Evolutionary conservation across 23 tunicate species (phyloP).

Genomic region (Halocynthia roretzi): DNA sequence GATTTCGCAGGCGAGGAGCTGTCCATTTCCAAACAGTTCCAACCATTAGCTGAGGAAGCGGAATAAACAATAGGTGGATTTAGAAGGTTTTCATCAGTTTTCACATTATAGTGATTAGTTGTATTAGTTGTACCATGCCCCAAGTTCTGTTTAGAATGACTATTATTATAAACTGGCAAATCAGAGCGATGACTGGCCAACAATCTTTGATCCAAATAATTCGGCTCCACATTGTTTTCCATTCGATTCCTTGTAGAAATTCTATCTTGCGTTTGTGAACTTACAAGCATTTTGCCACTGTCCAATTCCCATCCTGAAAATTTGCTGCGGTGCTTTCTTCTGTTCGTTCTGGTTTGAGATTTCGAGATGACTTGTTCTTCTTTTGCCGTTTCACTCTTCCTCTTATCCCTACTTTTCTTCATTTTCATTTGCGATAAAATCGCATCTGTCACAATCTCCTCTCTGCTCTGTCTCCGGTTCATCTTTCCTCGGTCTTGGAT

Average conservation of each 20-base stretch:
- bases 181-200: too few relatives aligned
- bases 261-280: not conserved
- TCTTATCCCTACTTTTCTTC: not conserved
- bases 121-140: too few relatives aligned
- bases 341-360: not conserved
- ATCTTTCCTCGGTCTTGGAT: not conserved
- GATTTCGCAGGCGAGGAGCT: not conserved
- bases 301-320: not conserved
- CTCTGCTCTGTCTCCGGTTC: constrained; percentile 15
- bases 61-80: too few relatives aligned
- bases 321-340: too few relatives aligned
- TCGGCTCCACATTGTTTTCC: not conserved
- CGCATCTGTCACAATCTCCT: constrained; percentile 25
- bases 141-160: too few relatives aligned
- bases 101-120: too few relatives aligned
- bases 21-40: constrained; percentile 2
- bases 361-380: not conserved
- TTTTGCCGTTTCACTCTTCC: not conserved
- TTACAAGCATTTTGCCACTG: not conserved
- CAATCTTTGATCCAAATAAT: too few relatives aligned
- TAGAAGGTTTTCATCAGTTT: too few relatives aligned
- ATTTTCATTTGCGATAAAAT: constrained; percentile 11
- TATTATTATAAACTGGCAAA: too few relatives aligned
- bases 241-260: not conserved
- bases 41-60: not conserved